phyloP scores from a whole-genome alignment of 2,888 invertebrate genomes.

The Oegoconia quadripuncta region DNA sequence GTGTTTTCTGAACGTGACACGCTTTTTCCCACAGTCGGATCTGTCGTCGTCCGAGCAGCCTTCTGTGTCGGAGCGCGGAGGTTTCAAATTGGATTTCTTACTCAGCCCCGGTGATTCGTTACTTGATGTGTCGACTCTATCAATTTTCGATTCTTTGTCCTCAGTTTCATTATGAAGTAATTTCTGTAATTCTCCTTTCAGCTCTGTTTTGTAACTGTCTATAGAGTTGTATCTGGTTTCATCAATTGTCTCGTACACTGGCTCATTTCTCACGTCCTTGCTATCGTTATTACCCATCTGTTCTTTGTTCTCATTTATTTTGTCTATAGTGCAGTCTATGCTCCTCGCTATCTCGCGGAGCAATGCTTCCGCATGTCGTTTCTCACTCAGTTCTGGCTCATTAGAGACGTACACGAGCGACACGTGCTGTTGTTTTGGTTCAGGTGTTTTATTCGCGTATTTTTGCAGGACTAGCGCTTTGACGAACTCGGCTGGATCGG shows the following conservation, averaged over 20 bases:
- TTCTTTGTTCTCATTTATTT: constrained; percentile 46
- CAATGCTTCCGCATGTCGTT: constrained; percentile 64
- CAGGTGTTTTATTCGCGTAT: constrained; percentile 55
- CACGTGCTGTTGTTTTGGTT: constrained; percentile 63
- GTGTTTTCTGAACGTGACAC: constrained; percentile 69
- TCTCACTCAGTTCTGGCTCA: constrained; percentile 58
- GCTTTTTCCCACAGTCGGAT: constrained; percentile 65
- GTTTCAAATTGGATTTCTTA: constrained; percentile 67
- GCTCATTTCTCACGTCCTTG: constrained; percentile 38
- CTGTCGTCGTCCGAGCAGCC: constrained; percentile 68
- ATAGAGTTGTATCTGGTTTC: constrained; percentile 31
- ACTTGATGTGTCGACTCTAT: constrained; percentile 25
- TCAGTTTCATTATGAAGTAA: constrained; percentile 39
- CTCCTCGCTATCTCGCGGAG: constrained; percentile 65
- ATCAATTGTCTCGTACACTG: constrained; percentile 48
- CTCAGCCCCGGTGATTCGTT: constrained; percentile 44
- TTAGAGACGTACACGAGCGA: constrained; percentile 61
- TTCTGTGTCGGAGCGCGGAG: constrained; percentile 61
- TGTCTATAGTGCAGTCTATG: constrained; percentile 66
- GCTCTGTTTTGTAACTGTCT: constrained; percentile 50
- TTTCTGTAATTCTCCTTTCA: constrained; percentile 56
- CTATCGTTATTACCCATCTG: constrained; percentile 60
- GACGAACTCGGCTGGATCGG: constrained; percentile 61
- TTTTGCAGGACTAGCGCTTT: constrained; percentile 68
- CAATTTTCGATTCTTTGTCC: constrained; percentile 18